A percentile compares a stretch with the other conserved stretches of the same genome.
phyloP scores from a whole-genome alignment of 2,888 invertebrate genomes.

The Poecilobothrus nobilitatus region DNA sequence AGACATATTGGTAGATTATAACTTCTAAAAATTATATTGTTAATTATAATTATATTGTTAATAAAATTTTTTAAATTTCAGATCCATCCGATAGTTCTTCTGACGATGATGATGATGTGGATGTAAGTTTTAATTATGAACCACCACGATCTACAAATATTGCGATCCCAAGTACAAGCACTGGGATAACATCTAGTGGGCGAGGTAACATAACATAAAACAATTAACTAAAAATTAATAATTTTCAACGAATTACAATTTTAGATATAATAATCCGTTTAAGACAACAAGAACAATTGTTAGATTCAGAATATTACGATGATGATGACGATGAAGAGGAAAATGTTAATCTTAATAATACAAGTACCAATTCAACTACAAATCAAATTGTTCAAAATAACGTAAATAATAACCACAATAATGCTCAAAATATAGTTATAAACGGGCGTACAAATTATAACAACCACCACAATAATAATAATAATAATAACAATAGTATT shows the following conservation, averaged over 20 bases:
- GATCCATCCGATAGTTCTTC: conserved; percentile 1
- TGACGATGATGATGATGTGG: not conserved
- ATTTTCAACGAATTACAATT: conserved; percentile 9
- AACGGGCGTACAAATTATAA: conserved; percentile 1
- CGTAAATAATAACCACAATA: conserved; percentile 8
- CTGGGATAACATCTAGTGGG: conserved; percentile 46
- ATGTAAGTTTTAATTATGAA: conserved; percentile 9
- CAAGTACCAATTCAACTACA: not conserved
- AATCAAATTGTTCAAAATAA: not conserved
- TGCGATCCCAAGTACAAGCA: conserved; percentile 26
- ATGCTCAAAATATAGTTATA: not conserved
- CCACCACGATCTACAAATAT: not conserved
- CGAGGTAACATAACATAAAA: conserved; percentile 27
- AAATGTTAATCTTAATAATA: not conserved
- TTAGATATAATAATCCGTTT: conserved; percentile 43
- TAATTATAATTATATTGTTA: not conserved
- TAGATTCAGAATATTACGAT: conserved; percentile 17
- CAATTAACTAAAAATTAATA: not conserved
- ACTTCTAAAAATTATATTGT: not conserved
- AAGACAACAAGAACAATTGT: conserved; percentile 44
- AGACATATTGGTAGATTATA: not conserved
- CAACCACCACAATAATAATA: too few species aligned
- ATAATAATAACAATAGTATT: not conserved
- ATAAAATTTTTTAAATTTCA: not conserved
- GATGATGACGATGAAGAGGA: conserved; percentile 7